A percentile compares a stretch with the other conserved stretches of the same genome.
phyloP scores from a whole-genome alignment of 2,113 vertebrate species.

The Anguilla rostrata region DNA sequence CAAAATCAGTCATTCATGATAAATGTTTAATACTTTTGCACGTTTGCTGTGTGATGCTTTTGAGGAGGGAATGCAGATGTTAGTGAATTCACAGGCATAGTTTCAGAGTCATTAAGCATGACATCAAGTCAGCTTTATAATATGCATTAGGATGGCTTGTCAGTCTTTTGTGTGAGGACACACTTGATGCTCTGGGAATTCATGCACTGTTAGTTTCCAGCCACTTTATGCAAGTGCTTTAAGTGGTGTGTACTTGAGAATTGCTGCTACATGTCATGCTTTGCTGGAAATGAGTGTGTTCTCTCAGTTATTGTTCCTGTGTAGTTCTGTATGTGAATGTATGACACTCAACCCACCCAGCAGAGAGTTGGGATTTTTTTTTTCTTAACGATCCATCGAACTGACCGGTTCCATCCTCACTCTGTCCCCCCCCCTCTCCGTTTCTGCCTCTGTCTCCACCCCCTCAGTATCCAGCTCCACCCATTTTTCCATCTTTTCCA shows the following conservation, averaged over 20 bases:
- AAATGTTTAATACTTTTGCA: background rate
- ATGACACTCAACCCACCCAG: background rate
- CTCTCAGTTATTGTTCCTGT: background rate
- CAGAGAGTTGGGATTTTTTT: background rate
- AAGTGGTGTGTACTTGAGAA: background rate
- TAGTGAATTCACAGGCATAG: background rate
- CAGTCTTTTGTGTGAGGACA: background rate
- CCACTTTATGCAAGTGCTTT: background rate
- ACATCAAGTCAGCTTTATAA: background rate
- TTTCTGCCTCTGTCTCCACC: background rate
- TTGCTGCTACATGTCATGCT: background rate
- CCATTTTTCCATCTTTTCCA: background rate
- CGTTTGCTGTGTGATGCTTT: background rate
- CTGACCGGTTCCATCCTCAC: background rate
- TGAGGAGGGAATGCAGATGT: background rate
- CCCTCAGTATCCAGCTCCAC: background rate
- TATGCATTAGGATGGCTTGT: background rate
- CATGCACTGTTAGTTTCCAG: background rate
- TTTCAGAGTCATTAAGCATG: background rate
- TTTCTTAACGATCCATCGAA: background rate
- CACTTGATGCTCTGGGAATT: background rate
- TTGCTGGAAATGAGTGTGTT: background rate
- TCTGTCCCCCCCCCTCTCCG: background rate
- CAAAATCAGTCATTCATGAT: background rate
- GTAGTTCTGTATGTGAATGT: background rate